Evolutionary conservation across 2,888 invertebrate species (phyloP), one percentile per base, ranked within the genome.

Genomic region (Ichneumoninae sp.): DNA sequence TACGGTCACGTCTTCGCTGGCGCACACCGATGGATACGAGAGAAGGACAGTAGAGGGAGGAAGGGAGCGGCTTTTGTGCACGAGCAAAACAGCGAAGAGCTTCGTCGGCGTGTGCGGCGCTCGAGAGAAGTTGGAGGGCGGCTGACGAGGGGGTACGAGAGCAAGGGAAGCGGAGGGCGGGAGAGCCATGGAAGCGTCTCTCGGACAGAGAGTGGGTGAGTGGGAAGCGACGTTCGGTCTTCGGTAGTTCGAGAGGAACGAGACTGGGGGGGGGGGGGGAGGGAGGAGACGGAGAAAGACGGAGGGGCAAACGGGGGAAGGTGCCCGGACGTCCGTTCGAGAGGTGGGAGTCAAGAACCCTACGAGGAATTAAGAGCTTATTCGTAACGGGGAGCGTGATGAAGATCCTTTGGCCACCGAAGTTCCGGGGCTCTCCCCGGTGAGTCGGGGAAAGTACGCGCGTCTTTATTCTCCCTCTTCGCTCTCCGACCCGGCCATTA

Each of bases 311-410:
- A 30, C 50, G 47, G 47, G 22, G 16, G 54, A 70, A 44, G 60
- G 60, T 40, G 52, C 36, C 71, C 40, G 44, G 65, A 87, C 83
- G 78, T 81, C 50, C 36, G 65, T 68, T 78, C n/a, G 71, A 87
- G 87, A 89, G 88, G 88, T 87, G 88, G 90, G 88, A 90, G 90
- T 90, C 90, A 90, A 92, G 91, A 91, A 90, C 90, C 91, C 92
- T 91, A 90, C 89, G 89, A 91, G 90, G 91, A 92, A 93, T 92
- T 92, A 91, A 92, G 91, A 92, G 92, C 91, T 92, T 91, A 92
- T 92, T 91, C 91, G 91, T 92, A 91, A 91, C 90, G 89, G 91
- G 90, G 89, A 90, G 89, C 89, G 89, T 90, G 90, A 92, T 91
- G 91, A 91, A 91, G 91, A 91, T 91, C 89, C 89, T 90, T 90